Evolutionary conservation across 2,113 vertebrate species (phyloP).

Genomic region (Coptodon bakossiorum): DNA sequence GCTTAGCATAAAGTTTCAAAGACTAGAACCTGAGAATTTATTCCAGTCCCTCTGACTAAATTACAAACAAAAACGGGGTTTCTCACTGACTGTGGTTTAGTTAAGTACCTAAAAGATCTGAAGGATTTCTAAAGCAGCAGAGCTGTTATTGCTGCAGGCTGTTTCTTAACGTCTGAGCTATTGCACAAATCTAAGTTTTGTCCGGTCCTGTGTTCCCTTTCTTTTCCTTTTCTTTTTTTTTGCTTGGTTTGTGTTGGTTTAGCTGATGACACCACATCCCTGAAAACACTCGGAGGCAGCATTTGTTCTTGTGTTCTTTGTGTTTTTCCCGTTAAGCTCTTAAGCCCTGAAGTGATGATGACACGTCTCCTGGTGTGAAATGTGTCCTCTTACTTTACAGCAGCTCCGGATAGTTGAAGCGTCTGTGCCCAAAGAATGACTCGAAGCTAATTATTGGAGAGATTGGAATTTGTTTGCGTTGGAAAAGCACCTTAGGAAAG

Average conservation of each 20-base stretch:
- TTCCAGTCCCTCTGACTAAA: background rate
- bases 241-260: background rate
- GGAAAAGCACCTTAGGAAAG: slow-evolving; percentile 2
- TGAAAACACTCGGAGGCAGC: background rate
- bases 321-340: background rate
- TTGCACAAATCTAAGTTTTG: background rate
- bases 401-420: background rate
- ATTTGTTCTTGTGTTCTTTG: background rate
- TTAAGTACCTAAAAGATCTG: background rate
- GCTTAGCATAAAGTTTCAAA: background rate
- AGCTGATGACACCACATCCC: background rate
- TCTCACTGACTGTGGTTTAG: background rate
- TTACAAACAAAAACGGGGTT: background rate
- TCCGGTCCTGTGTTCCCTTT: background rate
- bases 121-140: background rate
- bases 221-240: background rate
- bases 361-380: background rate
- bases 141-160: background rate
- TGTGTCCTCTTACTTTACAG: background rate
- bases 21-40: background rate
- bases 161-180: background rate
- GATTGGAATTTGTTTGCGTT: slow-evolving; percentile 3
- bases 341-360: background rate
- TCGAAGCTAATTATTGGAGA: background rate
- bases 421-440: background rate